phyloP scores from a whole-genome alignment of 2,797 vertebrate genomes.

The Chelmon rostratus region DNA sequence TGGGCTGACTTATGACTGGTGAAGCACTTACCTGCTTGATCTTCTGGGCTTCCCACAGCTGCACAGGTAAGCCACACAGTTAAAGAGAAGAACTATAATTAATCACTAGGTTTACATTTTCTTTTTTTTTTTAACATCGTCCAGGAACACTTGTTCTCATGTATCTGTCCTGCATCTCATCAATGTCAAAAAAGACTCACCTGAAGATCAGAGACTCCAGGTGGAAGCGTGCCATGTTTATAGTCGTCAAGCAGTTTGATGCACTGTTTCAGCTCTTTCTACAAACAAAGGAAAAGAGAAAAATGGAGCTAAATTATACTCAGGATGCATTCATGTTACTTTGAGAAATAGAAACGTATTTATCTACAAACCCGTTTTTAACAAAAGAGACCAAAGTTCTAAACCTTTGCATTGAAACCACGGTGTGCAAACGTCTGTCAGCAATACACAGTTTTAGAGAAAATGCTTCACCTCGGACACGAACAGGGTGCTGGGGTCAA shows the following conservation, averaged over 20 bases:
- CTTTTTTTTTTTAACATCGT: background rate
- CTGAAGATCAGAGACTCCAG: slow-evolving; percentile 85
- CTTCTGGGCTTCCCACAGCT: slow-evolving; percentile 99
- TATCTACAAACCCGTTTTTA: background rate
- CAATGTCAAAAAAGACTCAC: slow-evolving; percentile 53
- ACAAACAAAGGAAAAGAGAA: slow-evolving; percentile 21
- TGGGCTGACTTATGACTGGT: background rate
- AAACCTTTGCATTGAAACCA: background rate
- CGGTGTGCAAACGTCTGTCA: background rate
- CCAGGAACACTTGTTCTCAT: background rate
- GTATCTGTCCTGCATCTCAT: background rate
- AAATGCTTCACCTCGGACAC: slow-evolving; percentile 90
- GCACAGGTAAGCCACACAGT: slow-evolving; percentile 54
- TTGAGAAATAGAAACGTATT: background rate
- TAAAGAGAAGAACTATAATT: background rate
- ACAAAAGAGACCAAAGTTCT: background rate
- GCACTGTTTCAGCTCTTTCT: slow-evolving; percentile 91
- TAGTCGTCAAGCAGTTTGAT: slow-evolving; percentile 94
- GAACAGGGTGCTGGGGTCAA: slow-evolving; percentile 94
- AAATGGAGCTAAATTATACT: background rate
- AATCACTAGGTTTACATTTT: background rate
- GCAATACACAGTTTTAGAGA: background rate
- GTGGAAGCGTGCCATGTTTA: slow-evolving; percentile 89
- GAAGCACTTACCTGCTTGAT: slow-evolving; percentile 93
- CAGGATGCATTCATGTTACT: background rate